Base-by-base conservation (phyloP, 2,888 invertebrate genomes). In the Zele albiditarsus region DNA sequence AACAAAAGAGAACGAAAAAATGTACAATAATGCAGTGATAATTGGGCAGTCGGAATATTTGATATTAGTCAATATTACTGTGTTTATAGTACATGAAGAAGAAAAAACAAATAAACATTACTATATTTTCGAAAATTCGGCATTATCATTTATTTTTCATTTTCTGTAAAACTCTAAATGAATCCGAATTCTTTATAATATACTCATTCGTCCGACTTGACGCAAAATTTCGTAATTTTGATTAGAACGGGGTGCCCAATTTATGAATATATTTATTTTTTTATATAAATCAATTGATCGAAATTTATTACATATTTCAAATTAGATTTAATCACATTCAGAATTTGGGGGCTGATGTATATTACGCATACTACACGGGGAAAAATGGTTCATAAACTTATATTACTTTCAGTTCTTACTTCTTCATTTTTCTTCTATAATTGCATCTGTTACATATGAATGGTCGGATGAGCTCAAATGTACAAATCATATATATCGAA, bases 11-110 rank as follows among this genome's bases (percentile, higher is more conserved):
- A 85, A 84, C 38, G 84, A 79, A 80, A 83, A 85, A 86, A 84
- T 88, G 88, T 88, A 88, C 84, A 88, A 85, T 87, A 85, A 86
- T 83, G 80, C 84, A 84, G 83, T 84, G 83, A 84, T 81, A 81
- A 86, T 84, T 83, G 82, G 83, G 82, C 79, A 81, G 83, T 81
- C 79, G 78, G 78, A 81, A 83, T 85, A 80, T 86, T 86, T 87
- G 84, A 86, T 86, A 87, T 86, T 88, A 60, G 86, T 83, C 82
- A 84, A 80, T 82, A 84, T 84, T 83, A 87, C 82, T 87, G 86
- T 87, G 88, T 87, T 84, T 84, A 86, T 85, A 84, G 82, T 86
- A 84, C 85, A 85, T 83, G 84, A 80, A 84, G 82, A 85, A 49
- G 28, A 63, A 83, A 84, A 84, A 62, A 27, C 1, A 28, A 82